phyloP scores from a whole-genome alignment of 2,888 invertebrate genomes.

The Leptarthrus brevirostris region DNA sequence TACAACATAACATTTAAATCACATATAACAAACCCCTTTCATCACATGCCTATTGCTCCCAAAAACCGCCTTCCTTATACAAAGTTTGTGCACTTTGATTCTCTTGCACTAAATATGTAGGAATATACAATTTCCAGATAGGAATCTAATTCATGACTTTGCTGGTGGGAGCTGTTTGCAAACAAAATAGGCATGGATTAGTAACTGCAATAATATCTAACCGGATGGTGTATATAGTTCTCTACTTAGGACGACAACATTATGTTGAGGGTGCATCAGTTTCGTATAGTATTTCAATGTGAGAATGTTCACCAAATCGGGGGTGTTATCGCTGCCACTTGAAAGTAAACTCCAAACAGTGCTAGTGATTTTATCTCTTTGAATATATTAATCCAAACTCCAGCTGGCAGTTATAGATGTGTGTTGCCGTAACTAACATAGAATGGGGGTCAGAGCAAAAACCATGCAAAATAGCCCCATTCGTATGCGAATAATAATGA shows the following conservation, averaged over 20 bases:
- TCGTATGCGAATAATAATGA: constrained; percentile 53
- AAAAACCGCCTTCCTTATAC: too few species aligned
- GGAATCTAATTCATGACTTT: constrained; percentile 51
- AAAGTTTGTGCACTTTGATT: too few species aligned
- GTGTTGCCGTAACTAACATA: background rate
- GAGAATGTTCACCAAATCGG: constrained; percentile 4
- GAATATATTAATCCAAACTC: constrained; percentile 47
- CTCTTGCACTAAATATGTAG: too few species aligned
- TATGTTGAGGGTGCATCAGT: background rate
- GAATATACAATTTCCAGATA: constrained; percentile 52
- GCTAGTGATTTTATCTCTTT: constrained; percentile 50
- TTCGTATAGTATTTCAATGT: background rate
- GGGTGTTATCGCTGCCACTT: constrained; percentile 44
- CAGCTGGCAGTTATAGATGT: constrained; percentile 19
- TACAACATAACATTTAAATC: too few species aligned
- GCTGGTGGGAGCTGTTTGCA: constrained; percentile 50
- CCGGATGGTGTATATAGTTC: background rate
- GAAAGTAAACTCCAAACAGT: constrained; percentile 47
- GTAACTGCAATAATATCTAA: constrained; percentile 22
- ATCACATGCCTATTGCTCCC: too few species aligned
- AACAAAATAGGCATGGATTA: constrained; percentile 34
- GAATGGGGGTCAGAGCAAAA: background rate
- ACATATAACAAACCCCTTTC: too few species aligned
- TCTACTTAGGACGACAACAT: background rate
- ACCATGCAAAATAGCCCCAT: constrained; percentile 15